phyloP scores from a whole-genome alignment of 2,797 vertebrate genomes.

The Catostomus latipinnis region DNA sequence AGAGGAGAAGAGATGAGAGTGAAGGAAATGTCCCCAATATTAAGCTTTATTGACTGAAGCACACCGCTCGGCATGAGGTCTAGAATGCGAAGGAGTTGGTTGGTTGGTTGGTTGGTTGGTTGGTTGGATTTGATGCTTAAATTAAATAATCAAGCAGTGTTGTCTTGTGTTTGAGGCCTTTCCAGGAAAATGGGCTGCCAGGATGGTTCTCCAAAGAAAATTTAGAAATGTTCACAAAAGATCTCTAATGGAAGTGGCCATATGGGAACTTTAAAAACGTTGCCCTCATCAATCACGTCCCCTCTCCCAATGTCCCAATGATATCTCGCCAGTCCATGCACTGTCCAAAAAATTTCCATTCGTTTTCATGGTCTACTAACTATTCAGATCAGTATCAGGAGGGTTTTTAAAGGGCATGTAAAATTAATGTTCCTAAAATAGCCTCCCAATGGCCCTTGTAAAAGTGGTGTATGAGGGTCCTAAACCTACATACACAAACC shows the following conservation, averaged over 20 bases:
- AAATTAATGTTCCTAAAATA: constrained; percentile 76
- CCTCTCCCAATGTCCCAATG: constrained; percentile 24
- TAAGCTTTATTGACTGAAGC: constrained; percentile 56
- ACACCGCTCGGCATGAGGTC: neutral
- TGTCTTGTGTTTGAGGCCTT: neutral
- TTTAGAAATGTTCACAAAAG: neutral
- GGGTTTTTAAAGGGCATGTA: constrained; percentile 69
- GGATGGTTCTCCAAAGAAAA: neutral
- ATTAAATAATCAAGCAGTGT: neutral
- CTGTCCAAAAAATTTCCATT: constrained; percentile 16
- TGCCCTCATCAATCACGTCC: constrained; percentile 35
- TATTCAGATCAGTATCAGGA: constrained; percentile 68
- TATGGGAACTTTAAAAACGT: constrained; percentile 1
- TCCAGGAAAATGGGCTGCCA: neutral
- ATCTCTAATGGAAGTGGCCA: constrained; percentile 2
- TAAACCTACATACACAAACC: constrained; percentile 27
- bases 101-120: neutral
- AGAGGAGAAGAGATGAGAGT: constrained; percentile 39
- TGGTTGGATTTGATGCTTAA: no score
- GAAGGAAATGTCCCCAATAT: constrained; percentile 63
- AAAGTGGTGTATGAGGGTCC: constrained; percentile 74
- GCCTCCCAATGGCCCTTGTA: constrained; percentile 70
- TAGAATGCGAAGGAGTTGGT: neutral
- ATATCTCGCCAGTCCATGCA: constrained; percentile 20
- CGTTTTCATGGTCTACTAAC: constrained; percentile 23